A percentile compares a stretch with the other conserved stretches of the same genome.
Evolutionary conservation across 2,113 vertebrate species (phyloP).

Genomic region (Callorhinus ursinus): DNA sequence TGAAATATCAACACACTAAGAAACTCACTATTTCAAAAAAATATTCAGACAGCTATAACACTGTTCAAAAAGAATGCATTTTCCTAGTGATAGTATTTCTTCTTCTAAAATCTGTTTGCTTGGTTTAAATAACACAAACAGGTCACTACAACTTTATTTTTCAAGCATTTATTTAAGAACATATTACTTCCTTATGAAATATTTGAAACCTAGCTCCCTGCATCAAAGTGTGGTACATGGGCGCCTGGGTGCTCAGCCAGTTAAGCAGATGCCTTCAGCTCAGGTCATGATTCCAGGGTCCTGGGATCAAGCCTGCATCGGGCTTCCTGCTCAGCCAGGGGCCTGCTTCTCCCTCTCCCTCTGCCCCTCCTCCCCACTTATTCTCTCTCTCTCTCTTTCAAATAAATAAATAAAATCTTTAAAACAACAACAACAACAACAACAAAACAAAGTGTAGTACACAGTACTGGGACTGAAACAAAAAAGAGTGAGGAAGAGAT

Average conservation of each 20-base stretch:
- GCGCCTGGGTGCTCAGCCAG: too few species aligned
- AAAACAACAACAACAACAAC: too few species aligned
- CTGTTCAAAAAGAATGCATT: background rate
- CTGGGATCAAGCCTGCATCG: too few species aligned
- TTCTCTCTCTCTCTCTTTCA: too few species aligned
- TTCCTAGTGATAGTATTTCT: background rate
- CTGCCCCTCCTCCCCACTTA: too few species aligned
- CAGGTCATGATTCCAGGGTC: too few species aligned
- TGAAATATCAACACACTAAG: background rate
- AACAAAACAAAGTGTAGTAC: background rate
- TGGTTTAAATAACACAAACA: constrained; percentile 10
- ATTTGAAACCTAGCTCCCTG: background rate
- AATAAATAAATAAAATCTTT: too few species aligned
- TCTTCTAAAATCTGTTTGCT: background rate
- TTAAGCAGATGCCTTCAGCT: too few species aligned
- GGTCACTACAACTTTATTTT: constrained; percentile 1
- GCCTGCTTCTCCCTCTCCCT: too few species aligned
- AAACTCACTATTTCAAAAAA: background rate
- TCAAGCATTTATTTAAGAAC: constrained; percentile 9
- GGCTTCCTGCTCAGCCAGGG: too few species aligned
- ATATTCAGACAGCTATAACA: background rate
- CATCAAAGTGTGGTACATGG: background rate
- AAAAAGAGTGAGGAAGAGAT: background rate
- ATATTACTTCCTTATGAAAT: background rate
- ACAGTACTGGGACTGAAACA: background rate